Evolutionary conservation across 2,113 vertebrate genomes (phyloP), one percentile per base, ranked within the genome.

Genomic region (Grallaria varia): DNA sequence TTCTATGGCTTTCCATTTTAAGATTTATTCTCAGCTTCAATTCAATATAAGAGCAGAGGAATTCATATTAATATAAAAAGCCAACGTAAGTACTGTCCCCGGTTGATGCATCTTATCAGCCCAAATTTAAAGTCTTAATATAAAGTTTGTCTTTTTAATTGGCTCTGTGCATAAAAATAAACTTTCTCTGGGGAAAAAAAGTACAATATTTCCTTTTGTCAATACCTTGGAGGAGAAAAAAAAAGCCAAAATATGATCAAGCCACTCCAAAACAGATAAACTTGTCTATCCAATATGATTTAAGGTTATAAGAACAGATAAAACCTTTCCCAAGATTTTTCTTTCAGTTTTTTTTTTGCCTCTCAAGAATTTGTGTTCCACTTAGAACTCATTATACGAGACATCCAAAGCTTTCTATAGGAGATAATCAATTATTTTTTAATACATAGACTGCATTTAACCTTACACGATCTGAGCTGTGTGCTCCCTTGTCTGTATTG

Each of bases 301-400:
- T 58, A 74, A 68, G 10, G 19, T 49, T 4, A 28, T 25, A 9
- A 78, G 10, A 78, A 52, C 6, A 72, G 10, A 80, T 2, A 40
- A 77, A 79, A 44, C 5, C 1, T 45, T 72, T 53, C 3, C 18
- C 8, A 90, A 8, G 14, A 39, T n/a, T 42, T 90, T 66, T n/a
- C n/a, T n/a, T n/a, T n/a, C n/a, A 3, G 12, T 60, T 52, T 7
- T 1, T 0, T 8, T 58, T 45, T 75, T 35, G 1, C 14, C 10
- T 69, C 12, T 63, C 31, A 47, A 63, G 39, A 39, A 42, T 77
- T 53, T 77, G 1, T 40, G 2, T 84, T 90, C 28, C 8, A 30
- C 33, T 85, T 59, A 27, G 8, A 80, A 63, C 10, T 50, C 9
- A 35, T 18, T 90, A 1, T 27, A 47, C 40, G 53, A 62, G 44